phyloP scores from a whole-genome alignment of 2,113 vertebrate genomes.

The Thalassarche chlororhynchos region DNA sequence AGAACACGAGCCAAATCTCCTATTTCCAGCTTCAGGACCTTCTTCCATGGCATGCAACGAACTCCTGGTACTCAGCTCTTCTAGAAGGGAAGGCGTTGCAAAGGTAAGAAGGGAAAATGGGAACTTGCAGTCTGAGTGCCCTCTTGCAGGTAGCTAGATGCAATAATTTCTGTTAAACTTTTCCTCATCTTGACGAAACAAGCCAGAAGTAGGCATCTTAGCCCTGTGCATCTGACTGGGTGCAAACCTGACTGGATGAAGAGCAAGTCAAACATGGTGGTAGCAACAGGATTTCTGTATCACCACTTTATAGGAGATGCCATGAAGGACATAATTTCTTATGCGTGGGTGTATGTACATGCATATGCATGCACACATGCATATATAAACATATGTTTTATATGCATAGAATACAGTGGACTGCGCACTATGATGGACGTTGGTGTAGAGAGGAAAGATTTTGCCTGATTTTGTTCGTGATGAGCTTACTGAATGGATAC shows the following conservation, averaged over 20 bases:
- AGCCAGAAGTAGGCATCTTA: fast-evolving
- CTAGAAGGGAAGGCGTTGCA: neutral
- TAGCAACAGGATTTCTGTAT: neutral
- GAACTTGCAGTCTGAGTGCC: neutral
- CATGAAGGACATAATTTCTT: neutral
- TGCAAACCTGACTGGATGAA: neutral
- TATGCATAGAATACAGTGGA: too few relatives aligned
- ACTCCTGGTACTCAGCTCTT: neutral
- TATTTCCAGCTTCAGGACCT: neutral
- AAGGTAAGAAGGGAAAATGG: neutral
- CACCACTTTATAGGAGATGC: neutral
- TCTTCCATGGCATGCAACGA: neutral
- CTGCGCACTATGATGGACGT: neutral
- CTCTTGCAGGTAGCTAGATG: neutral
- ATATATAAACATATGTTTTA: neutral
- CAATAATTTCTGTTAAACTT: neutral
- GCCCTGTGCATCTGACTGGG: neutral
- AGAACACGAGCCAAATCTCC: neutral
- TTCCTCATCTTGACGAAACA: neutral
- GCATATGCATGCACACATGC: neutral
- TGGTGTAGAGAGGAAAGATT: neutral
- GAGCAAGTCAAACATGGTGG: neutral
- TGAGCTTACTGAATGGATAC: neutral
- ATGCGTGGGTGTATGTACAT: neutral
- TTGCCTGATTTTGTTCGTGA: neutral